Base-by-base conservation (phyloP, 2,797 vertebrate genomes). In the Macrochelys suwanniensis region DNA sequence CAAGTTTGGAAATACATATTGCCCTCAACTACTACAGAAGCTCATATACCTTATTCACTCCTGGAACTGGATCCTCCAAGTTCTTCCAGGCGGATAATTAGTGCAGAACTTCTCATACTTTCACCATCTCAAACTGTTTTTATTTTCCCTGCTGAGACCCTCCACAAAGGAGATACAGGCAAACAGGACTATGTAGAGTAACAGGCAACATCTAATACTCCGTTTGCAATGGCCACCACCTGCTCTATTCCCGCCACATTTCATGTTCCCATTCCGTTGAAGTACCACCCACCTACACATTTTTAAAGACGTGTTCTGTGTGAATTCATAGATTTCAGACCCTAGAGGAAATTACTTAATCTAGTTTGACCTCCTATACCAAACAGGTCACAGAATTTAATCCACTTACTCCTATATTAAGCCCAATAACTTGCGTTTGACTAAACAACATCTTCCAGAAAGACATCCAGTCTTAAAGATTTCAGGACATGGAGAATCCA, bases 181-280 rank as follows among this genome's bases (percentile, higher is more conserved):
- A 37, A 68, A 68, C n/a, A 37, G n/a, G 17, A 21, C n/a, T 31
- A 31, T 7, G 13, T 31, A 68, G 37, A 68, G 16, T 37, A 37
- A 37, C 61, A 92, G 87, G 59, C 93, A 83, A 79, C 80, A 79
- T 90, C 89, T 85, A 71, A 71, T 90, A 84, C 91, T 95, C 81
- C 0, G 0, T 31, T 85, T 57, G 76, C 84, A 95, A 61, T 0
- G 37, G 88, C 68, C 79, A 84, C 95, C 84, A 91, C 93, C 95
- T 61, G 81, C 85, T 87, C 96, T 80, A 96, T 95, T 97, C 96
- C 94, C 97, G 54, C 59, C 88, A 87, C 88, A 96, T 97, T 97
- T 96, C 94, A 97, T 89, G 97, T 94, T 97, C 94, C 89, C 96
- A 94, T 97, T 97, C 94, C 95, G 95, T 50, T 93, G 93, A 94